Evolutionary conservation across 1,140 invertebrate species (phyloP).

Genomic region (Octopus bimaculoides): DNA sequence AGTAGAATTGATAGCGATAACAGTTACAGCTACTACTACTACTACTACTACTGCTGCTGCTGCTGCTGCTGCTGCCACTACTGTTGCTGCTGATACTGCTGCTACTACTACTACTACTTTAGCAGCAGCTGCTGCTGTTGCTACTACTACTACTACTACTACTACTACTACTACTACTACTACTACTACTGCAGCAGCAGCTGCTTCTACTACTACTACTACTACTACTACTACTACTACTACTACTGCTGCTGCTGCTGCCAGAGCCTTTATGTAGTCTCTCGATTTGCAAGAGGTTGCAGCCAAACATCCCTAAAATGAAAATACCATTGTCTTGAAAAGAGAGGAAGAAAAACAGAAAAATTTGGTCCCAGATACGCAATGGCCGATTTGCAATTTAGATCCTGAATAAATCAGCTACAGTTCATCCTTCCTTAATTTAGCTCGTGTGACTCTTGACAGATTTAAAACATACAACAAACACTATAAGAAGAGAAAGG

Average conservation of each 20-base stretch:
- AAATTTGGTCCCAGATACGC: too few species aligned
- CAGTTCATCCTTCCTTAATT: too few species aligned
- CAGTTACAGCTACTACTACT: not conserved
- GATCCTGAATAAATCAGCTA: too few species aligned
- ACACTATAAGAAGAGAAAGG: too few species aligned
- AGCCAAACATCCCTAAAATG: too few species aligned
- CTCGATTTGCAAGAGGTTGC: too few species aligned
- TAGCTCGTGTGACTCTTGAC: too few species aligned
- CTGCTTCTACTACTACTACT: not conserved
- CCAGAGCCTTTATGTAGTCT: not conserved
- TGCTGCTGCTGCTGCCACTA: not conserved
- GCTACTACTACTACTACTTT: not conserved
- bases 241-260: not conserved
- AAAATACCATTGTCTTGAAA: too few species aligned
- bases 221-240: not conserved
- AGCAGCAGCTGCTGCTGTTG: not conserved
- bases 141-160: not conserved
- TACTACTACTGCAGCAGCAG: not conserved
- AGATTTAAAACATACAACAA: too few species aligned
- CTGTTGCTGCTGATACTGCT: not conserved
- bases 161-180: not conserved
- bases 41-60: not conserved
- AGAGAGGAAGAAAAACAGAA: too few species aligned
- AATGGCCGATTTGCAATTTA: too few species aligned
- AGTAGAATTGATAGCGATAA: not conserved